Conservation (phyloP, 2,113 vertebrate species). For the Burhinus bistriatus region DNA sequence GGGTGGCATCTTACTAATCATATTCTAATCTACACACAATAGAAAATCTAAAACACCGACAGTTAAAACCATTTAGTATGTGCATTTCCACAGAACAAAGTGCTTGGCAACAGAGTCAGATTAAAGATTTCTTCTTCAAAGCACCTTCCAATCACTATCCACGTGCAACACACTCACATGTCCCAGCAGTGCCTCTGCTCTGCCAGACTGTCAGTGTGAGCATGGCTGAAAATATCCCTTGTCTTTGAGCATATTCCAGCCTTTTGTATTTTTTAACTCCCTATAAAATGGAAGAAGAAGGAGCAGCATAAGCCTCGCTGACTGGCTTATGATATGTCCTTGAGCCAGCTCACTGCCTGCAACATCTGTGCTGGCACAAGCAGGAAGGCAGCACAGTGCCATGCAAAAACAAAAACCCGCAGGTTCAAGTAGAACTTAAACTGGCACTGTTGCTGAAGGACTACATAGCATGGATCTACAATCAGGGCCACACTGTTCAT, state of each 20-base stretch:
- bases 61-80: not conserved
- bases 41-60: not conserved
- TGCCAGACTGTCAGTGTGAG: not conserved
- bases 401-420: not conserved
- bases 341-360: not conserved
- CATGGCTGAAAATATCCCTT: not conserved
- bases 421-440: not conserved
- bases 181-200: not conserved
- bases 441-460: not conserved
- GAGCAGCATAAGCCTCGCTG: not conserved
- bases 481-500: not conserved
- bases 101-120: not conserved
- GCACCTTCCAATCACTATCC: not conserved
- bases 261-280: not conserved
- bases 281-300: not conserved
- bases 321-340: not conserved
- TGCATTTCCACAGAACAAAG: not conserved
- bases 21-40: not conserved
- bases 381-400: not conserved
- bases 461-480: not conserved
- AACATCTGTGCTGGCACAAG: not conserved
- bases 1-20: not conserved
- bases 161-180: not conserved
- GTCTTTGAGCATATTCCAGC: not conserved
- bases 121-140: conserved; percentile 19